Conservation (phyloP, 1,140 invertebrate species). For the Halyomorpha halys region DNA sequence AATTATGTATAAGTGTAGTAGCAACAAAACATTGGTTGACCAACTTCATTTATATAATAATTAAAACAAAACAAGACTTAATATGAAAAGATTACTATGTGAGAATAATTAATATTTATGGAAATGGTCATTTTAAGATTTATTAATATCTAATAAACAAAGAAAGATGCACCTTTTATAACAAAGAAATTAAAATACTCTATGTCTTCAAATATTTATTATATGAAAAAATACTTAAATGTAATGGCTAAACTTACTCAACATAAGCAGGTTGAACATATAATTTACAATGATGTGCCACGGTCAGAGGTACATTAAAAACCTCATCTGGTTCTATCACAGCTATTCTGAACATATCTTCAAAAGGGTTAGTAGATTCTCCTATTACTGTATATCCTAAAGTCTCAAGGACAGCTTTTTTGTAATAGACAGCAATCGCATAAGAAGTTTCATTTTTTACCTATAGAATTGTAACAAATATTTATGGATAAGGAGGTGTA, state of each 20-base stretch:
- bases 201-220: too few species aligned
- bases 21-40: not conserved
- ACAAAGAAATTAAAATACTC: conserved; percentile 11
- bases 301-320: conserved; percentile 63
- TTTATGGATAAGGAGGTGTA: too few species aligned
- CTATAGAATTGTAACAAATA: conserved; percentile 37
- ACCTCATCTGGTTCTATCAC: conserved; percentile 61
- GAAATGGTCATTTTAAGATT: not conserved
- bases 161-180: too few species aligned
- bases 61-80: not conserved
- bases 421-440: conserved; percentile 60
- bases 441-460: conserved; percentile 68
- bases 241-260: conserved; percentile 43
- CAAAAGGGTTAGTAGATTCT: conserved; percentile 61
- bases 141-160: not conserved
- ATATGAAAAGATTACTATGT: too few species aligned
- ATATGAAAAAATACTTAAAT: conserved; percentile 13
- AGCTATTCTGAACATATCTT: conserved; percentile 57
- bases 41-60: not conserved
- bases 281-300: conserved; percentile 70
- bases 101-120: not conserved
- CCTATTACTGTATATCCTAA: conserved; percentile 49
- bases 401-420: conserved; percentile 54
- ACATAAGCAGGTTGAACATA: conserved; percentile 60
- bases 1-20: too few species aligned